Evolutionary conservation across 2,113 vertebrate species (phyloP), one percentile per base, ranked within the genome.

Genomic region (Sula dactylatra): DNA sequence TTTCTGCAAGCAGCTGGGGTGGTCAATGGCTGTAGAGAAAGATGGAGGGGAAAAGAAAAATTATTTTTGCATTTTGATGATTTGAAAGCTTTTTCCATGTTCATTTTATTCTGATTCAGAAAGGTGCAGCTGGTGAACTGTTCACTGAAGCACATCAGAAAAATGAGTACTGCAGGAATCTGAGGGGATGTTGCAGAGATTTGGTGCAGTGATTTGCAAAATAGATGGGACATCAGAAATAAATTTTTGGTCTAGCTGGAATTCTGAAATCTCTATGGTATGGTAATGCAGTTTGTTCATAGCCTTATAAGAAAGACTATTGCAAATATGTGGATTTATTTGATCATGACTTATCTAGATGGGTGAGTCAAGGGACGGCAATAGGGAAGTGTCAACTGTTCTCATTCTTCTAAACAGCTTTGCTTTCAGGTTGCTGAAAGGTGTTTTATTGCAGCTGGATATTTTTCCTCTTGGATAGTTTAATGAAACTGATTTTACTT

Each of bases 161-260:
- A 94, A 95, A 94, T 69, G 36, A 96, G 26, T 42, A 5, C 52
- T 82, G 65, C 76, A 79, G 66, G 58, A 91, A 82, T 93, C 44
- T 54, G 56, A 74, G 47, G 70, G 42, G 45, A 70, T 80, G 55
- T 42, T 80, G 62, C 55, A 87, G 77, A 89, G 32, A 42, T 93
- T 92, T 92, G 77, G 61, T 95, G 94, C 89, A 93, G 84, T 66
- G 86, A 87, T 95, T 92, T 97, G 81, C 88, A 94, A 93, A 95
- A 87, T 82, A 91, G 26, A 82, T 93, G 64, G 86, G 54, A 54
- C 40, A 34, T 40, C 69, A 20, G 38, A 95, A 94, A 86, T 67
- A 86, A 74, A 34, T 70, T 88, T 90, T 88, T 82, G n/a, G 45
- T 67, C 50, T 90, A 26, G 32, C 25, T 95, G 66, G 44, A 81